Conservation (phyloP, 2,888 invertebrate genomes). For the Drosophila emarginata region DNA sequence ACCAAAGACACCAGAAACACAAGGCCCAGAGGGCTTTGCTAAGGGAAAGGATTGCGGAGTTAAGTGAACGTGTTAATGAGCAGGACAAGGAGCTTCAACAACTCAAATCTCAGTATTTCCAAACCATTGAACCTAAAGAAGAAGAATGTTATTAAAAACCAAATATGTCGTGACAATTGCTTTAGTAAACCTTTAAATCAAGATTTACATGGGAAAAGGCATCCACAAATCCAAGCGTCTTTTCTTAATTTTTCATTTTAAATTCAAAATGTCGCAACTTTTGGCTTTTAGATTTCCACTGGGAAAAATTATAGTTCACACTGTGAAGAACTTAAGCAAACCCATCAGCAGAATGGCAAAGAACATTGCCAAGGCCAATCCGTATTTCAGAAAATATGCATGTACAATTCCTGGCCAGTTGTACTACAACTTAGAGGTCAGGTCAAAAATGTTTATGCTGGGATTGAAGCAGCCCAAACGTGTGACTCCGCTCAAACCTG, state of each 20-base stretch:
- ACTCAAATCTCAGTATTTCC: slow-evolving; percentile 29
- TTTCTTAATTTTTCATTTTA: background rate
- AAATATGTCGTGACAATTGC: background rate
- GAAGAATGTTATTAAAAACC: background rate
- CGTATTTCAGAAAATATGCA: slow-evolving; percentile 30
- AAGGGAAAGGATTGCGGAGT: slow-evolving; percentile 4
- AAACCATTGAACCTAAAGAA: background rate
- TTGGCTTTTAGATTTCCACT: slow-evolving; percentile 49
- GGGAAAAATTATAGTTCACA: slow-evolving; percentile 42
- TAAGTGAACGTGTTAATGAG: slow-evolving; percentile 32
- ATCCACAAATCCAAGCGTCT: background rate
- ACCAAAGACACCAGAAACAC: slow-evolving; percentile 33
- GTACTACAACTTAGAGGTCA: slow-evolving; percentile 38
- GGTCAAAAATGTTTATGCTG: slow-evolving; percentile 48
- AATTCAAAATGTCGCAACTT: background rate
- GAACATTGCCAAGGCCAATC: slow-evolving; percentile 36
- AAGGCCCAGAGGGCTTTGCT: slow-evolving; percentile 15
- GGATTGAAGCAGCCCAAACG: slow-evolving; percentile 47
- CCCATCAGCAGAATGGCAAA: slow-evolving; percentile 38
- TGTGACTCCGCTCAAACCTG: slow-evolving; percentile 32
- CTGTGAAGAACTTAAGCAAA: slow-evolving; percentile 36
- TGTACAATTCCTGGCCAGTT: slow-evolving; percentile 55
- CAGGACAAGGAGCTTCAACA: slow-evolving; percentile 43
- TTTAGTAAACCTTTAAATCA: background rate
- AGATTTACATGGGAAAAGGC: background rate